Conservation (phyloP, 2,888 invertebrate species). For the Lasioglossum calceatum region DNA sequence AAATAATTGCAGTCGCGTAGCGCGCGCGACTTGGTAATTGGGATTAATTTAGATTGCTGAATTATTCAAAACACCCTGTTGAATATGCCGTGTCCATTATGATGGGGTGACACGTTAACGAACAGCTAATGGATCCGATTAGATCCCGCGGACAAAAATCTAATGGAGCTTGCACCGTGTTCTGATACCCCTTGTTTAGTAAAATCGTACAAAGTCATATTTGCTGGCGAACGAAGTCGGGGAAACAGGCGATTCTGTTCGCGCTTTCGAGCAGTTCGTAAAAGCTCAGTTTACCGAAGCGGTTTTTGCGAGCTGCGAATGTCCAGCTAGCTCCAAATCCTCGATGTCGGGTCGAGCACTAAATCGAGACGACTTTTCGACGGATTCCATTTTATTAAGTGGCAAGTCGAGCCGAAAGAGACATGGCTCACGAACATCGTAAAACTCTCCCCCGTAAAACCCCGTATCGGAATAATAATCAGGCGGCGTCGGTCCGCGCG, state of each 20-base stretch:
- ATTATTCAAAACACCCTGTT: conserved; percentile 41
- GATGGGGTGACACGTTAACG: background rate
- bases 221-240: background rate
- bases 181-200: background rate
- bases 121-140: background rate
- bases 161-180: background rate
- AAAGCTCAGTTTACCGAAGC: background rate
- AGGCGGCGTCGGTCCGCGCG: background rate
- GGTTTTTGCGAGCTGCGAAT: background rate
- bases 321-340: background rate
- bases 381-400: conserved; percentile 24
- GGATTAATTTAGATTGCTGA: conserved; percentile 37
- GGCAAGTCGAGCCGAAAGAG: background rate
- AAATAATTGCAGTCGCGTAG: background rate
- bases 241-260: background rate
- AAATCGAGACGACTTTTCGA: background rate
- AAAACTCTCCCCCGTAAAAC: conserved; percentile 13
- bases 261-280: background rate
- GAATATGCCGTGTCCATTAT: background rate
- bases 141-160: background rate
- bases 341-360: background rate
- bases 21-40: background rate
- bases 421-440: background rate
- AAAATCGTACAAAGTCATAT: background rate
- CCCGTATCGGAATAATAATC: conserved; percentile 13